Evolutionary conservation across 2,113 vertebrate species (phyloP).

Genomic region (Polypterus senegalus): DNA sequence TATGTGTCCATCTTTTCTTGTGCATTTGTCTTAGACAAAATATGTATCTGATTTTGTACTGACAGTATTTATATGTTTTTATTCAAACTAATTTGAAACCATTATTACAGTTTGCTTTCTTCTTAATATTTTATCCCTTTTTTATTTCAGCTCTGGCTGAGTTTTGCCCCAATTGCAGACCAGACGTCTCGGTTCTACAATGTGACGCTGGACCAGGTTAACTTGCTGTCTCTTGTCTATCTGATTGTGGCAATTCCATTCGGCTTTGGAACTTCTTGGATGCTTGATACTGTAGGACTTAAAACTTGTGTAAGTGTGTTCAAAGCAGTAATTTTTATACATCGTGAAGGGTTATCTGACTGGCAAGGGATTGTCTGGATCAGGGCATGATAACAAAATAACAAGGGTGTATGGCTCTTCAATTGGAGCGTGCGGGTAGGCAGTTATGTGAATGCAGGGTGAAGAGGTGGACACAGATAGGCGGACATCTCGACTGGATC

Average conservation of each 20-base stretch:
- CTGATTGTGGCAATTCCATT: slow-evolving; percentile 71
- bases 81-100: not conserved
- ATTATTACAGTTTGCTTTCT: not conserved
- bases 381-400: not conserved
- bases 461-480: no score
- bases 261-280: slow-evolving; percentile 71
- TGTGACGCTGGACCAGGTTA: slow-evolving; percentile 48
- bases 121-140: not conserved
- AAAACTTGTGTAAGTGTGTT: slow-evolving; percentile 55
- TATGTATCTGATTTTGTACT: not conserved
- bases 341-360: not conserved
- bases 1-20: no score
- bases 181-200: slow-evolving; percentile 48
- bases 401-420: not conserved
- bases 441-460: no score
- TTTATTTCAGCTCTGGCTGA: slow-evolving; percentile 71
- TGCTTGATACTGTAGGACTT: slow-evolving; percentile 75
- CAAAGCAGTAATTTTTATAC: not conserved
- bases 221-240: slow-evolving; percentile 77
- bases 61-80: no score
- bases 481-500: no score
- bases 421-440: no score
- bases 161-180: slow-evolving; percentile 81
- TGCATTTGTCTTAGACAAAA: no score
- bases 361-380: not conserved